These are phyloP conservation scores for Archaeoteleia sp. DNA, from an alignment of 2,888 invertebrate genomes.

Conservation along the genomic window DNA sequence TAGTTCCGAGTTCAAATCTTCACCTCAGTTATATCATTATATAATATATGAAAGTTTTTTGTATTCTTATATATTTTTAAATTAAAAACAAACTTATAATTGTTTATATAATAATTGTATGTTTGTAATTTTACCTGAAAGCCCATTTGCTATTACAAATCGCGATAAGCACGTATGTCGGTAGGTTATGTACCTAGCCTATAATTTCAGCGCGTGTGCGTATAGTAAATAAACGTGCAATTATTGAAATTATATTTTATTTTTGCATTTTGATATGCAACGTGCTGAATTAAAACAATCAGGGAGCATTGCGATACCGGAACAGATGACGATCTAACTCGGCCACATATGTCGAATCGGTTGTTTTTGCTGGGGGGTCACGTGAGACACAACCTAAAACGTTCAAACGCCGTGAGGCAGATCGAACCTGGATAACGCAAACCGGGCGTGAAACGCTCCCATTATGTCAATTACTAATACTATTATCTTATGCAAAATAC, in stretches of 20 bases:
- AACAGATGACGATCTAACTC: slow-evolving; percentile 67
- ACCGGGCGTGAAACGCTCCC: slow-evolving; percentile 67
- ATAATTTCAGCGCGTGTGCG: slow-evolving; percentile 23
- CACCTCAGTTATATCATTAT: too few species aligned
- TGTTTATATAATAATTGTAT: too few species aligned
- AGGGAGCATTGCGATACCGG: slow-evolving; percentile 58
- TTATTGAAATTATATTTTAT: slow-evolving; percentile 24
- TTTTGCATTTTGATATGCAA: slow-evolving; percentile 54
- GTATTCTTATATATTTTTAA: too few species aligned
- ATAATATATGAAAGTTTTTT: too few species aligned
- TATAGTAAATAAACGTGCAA: slow-evolving; percentile 30
- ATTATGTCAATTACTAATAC: slow-evolving; percentile 67
- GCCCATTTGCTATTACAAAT: slow-evolving; percentile 1
- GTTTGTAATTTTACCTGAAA: slow-evolving; percentile 2
- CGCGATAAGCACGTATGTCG: slow-evolving; percentile 19
- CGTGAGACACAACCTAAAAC: slow-evolving; percentile 18
- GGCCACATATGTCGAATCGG: slow-evolving; percentile 53
- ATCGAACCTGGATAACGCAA: slow-evolving; percentile 63
- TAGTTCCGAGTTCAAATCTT: too few species aligned
- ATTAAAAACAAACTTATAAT: too few species aligned
- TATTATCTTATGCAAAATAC: too few species aligned
- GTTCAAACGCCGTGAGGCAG: too few species aligned
- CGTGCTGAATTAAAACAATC: slow-evolving; percentile 63
- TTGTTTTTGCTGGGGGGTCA: slow-evolving; percentile 38
- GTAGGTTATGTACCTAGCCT: slow-evolving; percentile 9